Conservation (phyloP, 2,888 invertebrate species). For the Pristionchus maxplancki region DNA sequence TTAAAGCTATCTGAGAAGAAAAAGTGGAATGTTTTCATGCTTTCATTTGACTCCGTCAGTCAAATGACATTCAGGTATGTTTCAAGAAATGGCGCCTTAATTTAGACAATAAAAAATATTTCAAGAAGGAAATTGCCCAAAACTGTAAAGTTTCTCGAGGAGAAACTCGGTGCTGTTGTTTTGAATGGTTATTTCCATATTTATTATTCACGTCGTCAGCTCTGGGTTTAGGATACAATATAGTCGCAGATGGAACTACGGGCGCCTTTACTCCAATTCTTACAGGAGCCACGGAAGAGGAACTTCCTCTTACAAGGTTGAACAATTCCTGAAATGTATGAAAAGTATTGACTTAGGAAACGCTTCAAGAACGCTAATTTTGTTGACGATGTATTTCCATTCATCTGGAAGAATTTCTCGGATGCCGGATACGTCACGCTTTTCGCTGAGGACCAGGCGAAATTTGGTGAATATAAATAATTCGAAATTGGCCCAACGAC, state of each 20-base stretch:
- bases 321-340: too few relatives aligned
- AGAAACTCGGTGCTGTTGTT: slow-evolving; percentile 68
- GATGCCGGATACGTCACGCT: slow-evolving; percentile 78
- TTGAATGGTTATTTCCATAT: slow-evolving; percentile 19
- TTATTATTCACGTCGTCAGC: too few relatives aligned
- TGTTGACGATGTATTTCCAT: slow-evolving; percentile 78
- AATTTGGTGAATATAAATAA: slow-evolving; percentile 55
- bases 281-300: slow-evolving; percentile 78
- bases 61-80: slow-evolving; percentile 84
- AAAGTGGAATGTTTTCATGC: slow-evolving; percentile 60
- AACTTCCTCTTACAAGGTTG: slow-evolving; percentile 76
- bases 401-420: slow-evolving; percentile 78
- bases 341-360: slow-evolving; percentile 62
- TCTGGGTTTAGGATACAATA: slow-evolving; percentile 75
- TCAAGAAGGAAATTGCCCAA: slow-evolving; percentile 86
- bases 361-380: slow-evolving; percentile 62
- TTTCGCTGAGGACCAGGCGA: slow-evolving; percentile 78
- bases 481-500: too few relatives aligned
- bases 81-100: too few relatives aligned
- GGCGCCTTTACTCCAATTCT: slow-evolving; percentile 78
- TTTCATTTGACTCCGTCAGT: too few relatives aligned
- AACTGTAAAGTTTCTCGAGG: slow-evolving; percentile 84
- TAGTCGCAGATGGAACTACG: slow-evolving; percentile 72
- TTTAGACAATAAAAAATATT: too few relatives aligned
- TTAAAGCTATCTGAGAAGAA: background rate